Evolutionary conservation across 2,797 vertebrate species (phyloP), one percentile per base, ranked within the genome.

Genomic region (Tangara arthus): DNA sequence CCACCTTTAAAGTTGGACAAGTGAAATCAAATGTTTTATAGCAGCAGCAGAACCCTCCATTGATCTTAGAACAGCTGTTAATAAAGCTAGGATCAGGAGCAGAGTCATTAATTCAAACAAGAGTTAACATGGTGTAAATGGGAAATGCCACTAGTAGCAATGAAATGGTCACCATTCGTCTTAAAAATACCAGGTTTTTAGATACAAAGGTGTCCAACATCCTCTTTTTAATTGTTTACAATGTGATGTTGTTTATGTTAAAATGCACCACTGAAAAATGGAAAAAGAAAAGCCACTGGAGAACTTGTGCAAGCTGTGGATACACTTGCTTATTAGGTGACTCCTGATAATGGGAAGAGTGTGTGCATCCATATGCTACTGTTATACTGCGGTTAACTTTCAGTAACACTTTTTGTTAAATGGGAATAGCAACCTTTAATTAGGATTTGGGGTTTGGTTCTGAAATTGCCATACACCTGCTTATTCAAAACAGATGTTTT

Each of bases 401-500:
- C 77, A 94, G 77, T 30, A 87, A 84, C 73, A 93, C 81, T 94
- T 91, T 93, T 86, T 94, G 77, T 93, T 93, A 84, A 94, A 91
- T 84, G 91, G 73, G 70, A 96, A 94, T 57, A 84, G 68, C 80
- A 96, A 94, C 73, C 77, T 96, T 96, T 96, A 96, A 96, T 97
- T 96, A 96, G 91, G 78, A 94, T 94, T 93, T 96, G 87, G 70
- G 89, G 70, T 65, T 96, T 96, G 87, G 66, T 95, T 93, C 89
- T 94, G 93, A 96, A 94, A 96, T 96, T 97, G 87, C 93, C 70
- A 89, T 89, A 94, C 85, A 96, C 94, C 95, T 96, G 95, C 82
- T 96, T 94, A 94, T 94, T 96, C 93, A 96, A 96, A 97, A 93
- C 95, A 96, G 95, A 96, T 96, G 94, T 94, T 96, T 93, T 93